Base-by-base conservation (phyloP, 2,113 vertebrate genomes). In the Natator depressus region DNA sequence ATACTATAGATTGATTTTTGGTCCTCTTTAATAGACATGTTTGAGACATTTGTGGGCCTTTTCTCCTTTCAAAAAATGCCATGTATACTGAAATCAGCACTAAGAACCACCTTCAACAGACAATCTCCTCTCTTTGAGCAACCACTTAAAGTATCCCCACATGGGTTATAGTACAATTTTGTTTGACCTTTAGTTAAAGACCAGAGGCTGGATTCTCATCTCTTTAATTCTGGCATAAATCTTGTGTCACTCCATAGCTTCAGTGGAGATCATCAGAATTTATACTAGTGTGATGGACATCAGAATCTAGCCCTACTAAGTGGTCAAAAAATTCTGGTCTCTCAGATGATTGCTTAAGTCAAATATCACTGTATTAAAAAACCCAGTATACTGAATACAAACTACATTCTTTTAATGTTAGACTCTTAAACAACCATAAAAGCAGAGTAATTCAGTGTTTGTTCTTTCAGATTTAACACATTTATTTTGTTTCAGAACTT, bases 1-100 rank as follows among this genome's bases (percentile, higher is more conserved):
- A 4, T 81, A 89, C 87, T 72, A 83, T 53, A 88, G 92, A 97
- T 82, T 87, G 95, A 95, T 97, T 85, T 88, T 93, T 89, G 87
- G 93, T 90, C 83, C 96, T 96, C n/a, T 88, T 94, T 29, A 78
- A 82, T 59, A 94, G 94, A 84, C 25, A n/a, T 27, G 19, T 88
- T 89, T 95, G 94, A 97, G 96, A 85, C 8, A 0, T 31, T 2
- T 22, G 35, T 8, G 80, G 35, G 6, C 4, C 76, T 49, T 75
- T 42, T 55, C 51, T 82, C 35, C 49, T 57, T 49, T 82, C 62
- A 5, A 47, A 72, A 54, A 57, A 85, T 24, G 57, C 49, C 57
- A 59, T 79, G 46, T 78, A 47, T 29, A 25, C 16, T 76, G 59
- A 25, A 76, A 78, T 19, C 9, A 35, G n/a, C 75, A 85, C 47